A percentile compares a stretch with the other conserved stretches of the same genome.
These are phyloP conservation scores for Sebastiscus tertius DNA, from an alignment of 2,797 vertebrate species.

Conservation along the genomic window DNA sequence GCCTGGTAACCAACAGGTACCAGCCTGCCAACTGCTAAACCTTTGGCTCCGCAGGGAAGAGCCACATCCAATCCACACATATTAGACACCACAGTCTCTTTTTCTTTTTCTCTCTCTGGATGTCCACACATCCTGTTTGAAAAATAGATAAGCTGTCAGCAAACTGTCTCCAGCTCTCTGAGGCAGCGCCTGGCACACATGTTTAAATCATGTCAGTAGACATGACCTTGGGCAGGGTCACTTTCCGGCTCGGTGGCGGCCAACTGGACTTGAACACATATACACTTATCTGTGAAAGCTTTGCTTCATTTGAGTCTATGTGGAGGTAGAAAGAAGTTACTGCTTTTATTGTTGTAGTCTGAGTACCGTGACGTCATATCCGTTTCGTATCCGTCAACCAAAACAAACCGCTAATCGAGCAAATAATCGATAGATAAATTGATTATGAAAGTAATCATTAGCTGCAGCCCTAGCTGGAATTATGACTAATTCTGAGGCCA, in stretches of 20 bases:
- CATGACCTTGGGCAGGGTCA: slow-evolving; percentile 59
- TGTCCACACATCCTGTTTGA: slow-evolving; percentile 58
- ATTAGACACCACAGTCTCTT: slow-evolving; percentile 9
- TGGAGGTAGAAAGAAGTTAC: too few species aligned
- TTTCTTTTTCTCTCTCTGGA: slow-evolving; percentile 1
- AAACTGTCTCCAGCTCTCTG: slow-evolving; percentile 52
- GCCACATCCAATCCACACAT: slow-evolving; percentile 50
- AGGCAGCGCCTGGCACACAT: slow-evolving; percentile 45
- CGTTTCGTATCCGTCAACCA: too few species aligned
- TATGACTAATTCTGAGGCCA: not conserved
- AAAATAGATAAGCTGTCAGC: slow-evolving; percentile 80
- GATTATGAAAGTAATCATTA: not conserved
- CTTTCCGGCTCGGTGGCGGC: slow-evolving; percentile 23
- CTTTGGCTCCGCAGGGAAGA: slow-evolving; percentile 47
- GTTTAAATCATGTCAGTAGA: slow-evolving; percentile 70
- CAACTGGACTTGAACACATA: slow-evolving; percentile 1
- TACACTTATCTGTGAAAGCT: not conserved
- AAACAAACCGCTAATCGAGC: not conserved
- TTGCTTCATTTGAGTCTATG: too few species aligned
- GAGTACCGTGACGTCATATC: too few species aligned
- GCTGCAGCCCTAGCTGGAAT: not conserved
- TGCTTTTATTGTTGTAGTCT: too few species aligned
- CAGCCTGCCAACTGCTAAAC: slow-evolving; percentile 45
- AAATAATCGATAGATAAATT: not conserved
- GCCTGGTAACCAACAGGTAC: slow-evolving; percentile 71